Percentiles rank a stretch among this genome's conserved stretches.
phyloP scores from a whole-genome alignment of 92 coral and sea anemone genomes.

The Plumapathes pennacea region DNA sequence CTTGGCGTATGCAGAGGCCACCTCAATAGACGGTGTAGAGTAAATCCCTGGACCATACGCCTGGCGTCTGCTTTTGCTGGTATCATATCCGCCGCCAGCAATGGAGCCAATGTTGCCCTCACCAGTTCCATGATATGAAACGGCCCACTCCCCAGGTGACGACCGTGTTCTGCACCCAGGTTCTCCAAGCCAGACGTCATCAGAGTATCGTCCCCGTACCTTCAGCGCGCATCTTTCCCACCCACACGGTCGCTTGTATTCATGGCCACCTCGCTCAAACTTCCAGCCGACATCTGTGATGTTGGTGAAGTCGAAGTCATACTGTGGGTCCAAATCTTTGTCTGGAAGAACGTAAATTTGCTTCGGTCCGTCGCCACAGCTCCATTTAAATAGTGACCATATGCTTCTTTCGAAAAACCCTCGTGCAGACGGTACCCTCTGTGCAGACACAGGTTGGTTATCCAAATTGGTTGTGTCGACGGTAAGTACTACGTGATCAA shows the following conservation, averaged over 20 bases:
- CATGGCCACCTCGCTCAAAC: constrained; percentile 48
- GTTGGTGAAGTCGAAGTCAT: constrained; percentile 44
- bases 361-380: too few species aligned
- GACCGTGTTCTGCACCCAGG: constrained; percentile 53
- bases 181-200: constrained; percentile 61
- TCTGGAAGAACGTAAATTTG: too few species aligned
- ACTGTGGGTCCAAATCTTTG: constrained; percentile 29
- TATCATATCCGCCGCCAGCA: constrained; percentile 26
- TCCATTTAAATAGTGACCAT: too few species aligned
- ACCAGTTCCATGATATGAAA: constrained; percentile 67
- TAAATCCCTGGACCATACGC: constrained; percentile 52
- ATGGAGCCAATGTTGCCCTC: constrained; percentile 16
- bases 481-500: too few species aligned
- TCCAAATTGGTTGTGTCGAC: too few species aligned
- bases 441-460: too few species aligned
- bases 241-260: constrained; percentile 69
- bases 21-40: constrained; percentile 57
- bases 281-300: constrained; percentile 50
- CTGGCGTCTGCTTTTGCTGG: constrained; percentile 14
- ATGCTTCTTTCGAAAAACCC: too few species aligned
- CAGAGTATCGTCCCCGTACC: constrained; percentile 23
- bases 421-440: too few species aligned
- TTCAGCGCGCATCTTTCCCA: constrained; percentile 63
- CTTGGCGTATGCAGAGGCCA: constrained; percentile 36
- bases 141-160: constrained; percentile 67